Conservation (phyloP, 2,113 vertebrate species). For the Bagarius yarrelli region DNA sequence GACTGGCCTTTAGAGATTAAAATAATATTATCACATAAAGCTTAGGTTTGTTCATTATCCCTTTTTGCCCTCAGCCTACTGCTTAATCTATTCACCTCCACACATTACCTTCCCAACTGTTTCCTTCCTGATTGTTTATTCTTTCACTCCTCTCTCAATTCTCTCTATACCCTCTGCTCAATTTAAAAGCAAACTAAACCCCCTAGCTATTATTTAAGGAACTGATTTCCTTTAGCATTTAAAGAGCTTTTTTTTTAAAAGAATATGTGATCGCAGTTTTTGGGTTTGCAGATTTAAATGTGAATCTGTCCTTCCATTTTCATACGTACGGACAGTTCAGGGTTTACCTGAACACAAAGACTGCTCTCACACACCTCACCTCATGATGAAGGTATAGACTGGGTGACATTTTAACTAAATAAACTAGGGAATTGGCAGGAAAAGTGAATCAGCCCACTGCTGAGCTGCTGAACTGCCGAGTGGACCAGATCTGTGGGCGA, state of each 20-base stretch:
- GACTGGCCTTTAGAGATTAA: constrained; percentile 69
- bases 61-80: constrained; percentile 4
- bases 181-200: not conserved
- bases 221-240: not conserved
- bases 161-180: constrained; percentile 17
- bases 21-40: constrained; percentile 74
- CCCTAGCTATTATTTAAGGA: not conserved
- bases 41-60: constrained; percentile 65
- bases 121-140: not conserved
- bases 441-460: constrained; percentile 57
- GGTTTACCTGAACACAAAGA: constrained; percentile 65
- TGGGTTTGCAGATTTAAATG: constrained; percentile 9
- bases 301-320: constrained; percentile 11
- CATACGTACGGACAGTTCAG: constrained; percentile 57
- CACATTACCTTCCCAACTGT: not conserved
- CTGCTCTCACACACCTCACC: constrained; percentile 64
- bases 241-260: constrained; percentile 32
- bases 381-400: constrained; percentile 33
- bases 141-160: constrained; percentile 30
- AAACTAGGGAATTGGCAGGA: constrained; percentile 59
- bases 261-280: constrained; percentile 31
- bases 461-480: constrained; percentile 18
- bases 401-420: constrained; percentile 27
- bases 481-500: constrained; percentile 37
- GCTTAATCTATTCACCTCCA: not conserved